These are phyloP conservation scores for Apis cerana DNA, from an alignment of 1,140 invertebrate genomes.

Conservation along the genomic window DNA sequence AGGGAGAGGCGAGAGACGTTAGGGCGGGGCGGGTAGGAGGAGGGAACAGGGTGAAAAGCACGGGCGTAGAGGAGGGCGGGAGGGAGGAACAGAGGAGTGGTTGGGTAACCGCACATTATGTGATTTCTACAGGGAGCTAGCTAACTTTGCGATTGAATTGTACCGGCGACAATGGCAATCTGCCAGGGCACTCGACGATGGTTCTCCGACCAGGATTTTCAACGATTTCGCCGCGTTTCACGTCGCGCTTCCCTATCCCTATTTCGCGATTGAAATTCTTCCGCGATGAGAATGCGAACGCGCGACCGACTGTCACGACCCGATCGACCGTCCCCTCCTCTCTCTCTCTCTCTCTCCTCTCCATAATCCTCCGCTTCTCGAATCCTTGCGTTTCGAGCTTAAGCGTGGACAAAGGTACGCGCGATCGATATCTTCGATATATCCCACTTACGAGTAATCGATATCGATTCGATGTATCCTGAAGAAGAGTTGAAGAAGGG, in stretches of 20 bases:
- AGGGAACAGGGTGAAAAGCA: constrained; percentile 44
- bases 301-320: background rate
- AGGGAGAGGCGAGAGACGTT: constrained; percentile 18
- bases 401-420: no score
- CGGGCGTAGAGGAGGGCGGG: constrained; percentile 30
- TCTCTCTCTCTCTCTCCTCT: background rate
- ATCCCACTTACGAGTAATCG: no score
- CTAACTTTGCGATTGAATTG: constrained; percentile 80
- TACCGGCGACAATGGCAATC: constrained; percentile 79
- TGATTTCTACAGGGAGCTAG: constrained; percentile 80
- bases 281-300: constrained; percentile 32
- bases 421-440: no score
- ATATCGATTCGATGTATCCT: no score
- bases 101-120: constrained; percentile 79
- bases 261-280: constrained; percentile 27
- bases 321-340: background rate
- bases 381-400: background rate
- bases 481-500: background rate
- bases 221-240: constrained; percentile 48
- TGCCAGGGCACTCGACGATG: constrained; percentile 67
- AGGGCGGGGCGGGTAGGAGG: background rate
- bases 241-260: constrained; percentile 23
- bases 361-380: background rate
- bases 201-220: constrained; percentile 66
- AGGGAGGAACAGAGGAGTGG: constrained; percentile 42